Conservation (phyloP, 1,140 invertebrate genomes). For the Brachionus plicatilis region DNA sequence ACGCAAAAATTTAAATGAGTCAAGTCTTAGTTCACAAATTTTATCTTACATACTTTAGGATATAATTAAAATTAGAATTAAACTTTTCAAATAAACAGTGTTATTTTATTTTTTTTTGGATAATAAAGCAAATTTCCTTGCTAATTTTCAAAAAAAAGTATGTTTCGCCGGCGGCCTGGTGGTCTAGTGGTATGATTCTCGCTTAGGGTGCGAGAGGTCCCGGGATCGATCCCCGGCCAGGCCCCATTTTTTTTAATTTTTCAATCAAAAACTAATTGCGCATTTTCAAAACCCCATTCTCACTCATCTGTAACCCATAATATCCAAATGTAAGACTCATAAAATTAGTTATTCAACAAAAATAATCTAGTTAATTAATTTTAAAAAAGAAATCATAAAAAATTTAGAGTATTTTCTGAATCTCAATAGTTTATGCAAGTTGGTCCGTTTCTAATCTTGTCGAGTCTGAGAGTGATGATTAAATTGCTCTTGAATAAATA, state of each 20-base stretch:
- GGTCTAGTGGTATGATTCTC: constrained; percentile 36
- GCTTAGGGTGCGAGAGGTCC: constrained; percentile 35
- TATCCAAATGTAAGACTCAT: neutral
- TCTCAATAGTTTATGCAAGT: neutral
- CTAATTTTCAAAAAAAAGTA: neutral
- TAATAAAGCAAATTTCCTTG: too few species aligned
- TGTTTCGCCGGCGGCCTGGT: neutral
- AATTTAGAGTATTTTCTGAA: neutral
- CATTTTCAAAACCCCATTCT: neutral
- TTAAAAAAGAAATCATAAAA: too few species aligned
- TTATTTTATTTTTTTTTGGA: too few species aligned
- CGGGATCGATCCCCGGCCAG: constrained; percentile 29
- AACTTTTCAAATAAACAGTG: too few species aligned
- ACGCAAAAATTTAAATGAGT: too few species aligned
- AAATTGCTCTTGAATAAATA: too few species aligned
- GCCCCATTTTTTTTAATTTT: neutral
- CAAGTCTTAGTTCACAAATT: too few species aligned
- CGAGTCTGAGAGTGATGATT: too few species aligned
- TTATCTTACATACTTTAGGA: too few species aligned
- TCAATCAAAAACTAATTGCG: neutral
- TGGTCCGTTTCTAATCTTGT: neutral
- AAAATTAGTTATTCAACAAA: neutral
- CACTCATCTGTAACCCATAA: neutral
- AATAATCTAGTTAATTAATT: neutral
- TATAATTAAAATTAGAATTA: too few species aligned